Base-by-base conservation (phyloP, 1,140 invertebrate species). In the Cydia splendana region DNA sequence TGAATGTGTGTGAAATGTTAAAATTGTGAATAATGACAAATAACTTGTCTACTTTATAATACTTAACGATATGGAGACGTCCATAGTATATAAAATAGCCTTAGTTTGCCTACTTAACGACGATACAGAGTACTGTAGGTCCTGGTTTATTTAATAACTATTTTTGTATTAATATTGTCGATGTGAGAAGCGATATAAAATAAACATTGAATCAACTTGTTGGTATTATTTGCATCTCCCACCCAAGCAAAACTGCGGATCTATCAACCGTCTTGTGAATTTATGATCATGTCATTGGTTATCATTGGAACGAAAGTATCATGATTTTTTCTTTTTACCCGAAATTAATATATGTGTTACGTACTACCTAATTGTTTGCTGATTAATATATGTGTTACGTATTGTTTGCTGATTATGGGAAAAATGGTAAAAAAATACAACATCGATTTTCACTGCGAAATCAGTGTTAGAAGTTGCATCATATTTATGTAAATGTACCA, bases 61-160 rank as follows among this genome's bases (percentile, higher is more conserved):
- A 73, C 62, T 18, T 76, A 79, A 76, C 51, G 74, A 73, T 69
- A 78, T 42, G 45, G 65, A 83, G 73, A 84, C 81, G 80, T 85
- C 81, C 77, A 80, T 84, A 83, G 81, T 80, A 78, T 85, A 78
- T 84, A 82, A 76, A 74, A 83, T 80, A 77, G 65, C 38, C 48
- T 62, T 75, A 75, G 30, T 75, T 38, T 75, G 34, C 67, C 67
- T 71, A 45, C 67, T 71, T 71, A 71, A 71, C 67, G 30, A 69
- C 65, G 34, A 71, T 71, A 71, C 67, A 18, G 67, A 45, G 67
- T 71, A 71, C 30, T 71, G 67, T 71, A 71, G 34, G 67, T 71
- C 18, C 34, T 18, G 67, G 67, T 71, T 71, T 71, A 71, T 71
- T 71, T 42, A 71, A 71, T 71, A 71, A 38, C 67, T 71, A 71